Evolutionary conservation across 2,888 invertebrate species (phyloP), one percentile per base, ranked within the genome.

Genomic region (Arrhopalites spinosus): DNA sequence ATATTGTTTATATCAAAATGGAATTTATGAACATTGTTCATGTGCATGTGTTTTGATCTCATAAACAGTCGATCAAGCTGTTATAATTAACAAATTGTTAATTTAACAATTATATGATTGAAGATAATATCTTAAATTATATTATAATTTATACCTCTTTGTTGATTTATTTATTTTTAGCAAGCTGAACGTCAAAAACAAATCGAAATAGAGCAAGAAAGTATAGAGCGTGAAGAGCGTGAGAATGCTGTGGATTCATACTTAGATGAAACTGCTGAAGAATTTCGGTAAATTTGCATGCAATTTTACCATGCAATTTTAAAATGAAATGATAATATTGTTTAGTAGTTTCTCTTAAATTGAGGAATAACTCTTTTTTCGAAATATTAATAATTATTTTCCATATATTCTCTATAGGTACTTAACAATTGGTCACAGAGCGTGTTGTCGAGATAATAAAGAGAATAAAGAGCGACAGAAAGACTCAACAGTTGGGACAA

Each of bases 171-270:
- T 59, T 2, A 27, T 59, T 59, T 27, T 7, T 27, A 59, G 59
- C 59, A 59, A 59, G 27, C 25, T 7, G 59, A 59, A 11, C 25
- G 25, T 25, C 59, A 59, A 25, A 23, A 59, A 27, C 7, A 25
- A 11, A 15, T 27, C 17, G 70, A 68, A 45, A 1, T 73, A 67
- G 47, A 80, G 66, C 61, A 76, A 59, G 73, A 73, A 15, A 77
- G 78, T 27, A 78, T 78, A 47, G 80, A 80, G 68, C 73, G 73
- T 13, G 74, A 77, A 23, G 56, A 76, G 5, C 66, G 72, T 25
- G 76, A 74, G 59, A 74, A 71, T 13, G 25, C n/a, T 36, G n/a
- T 66, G 7, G 36, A 36, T 20, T 25, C 45, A 43, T 5, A 20
- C 5, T 17, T 68, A 1, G 36, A 76, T 77, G 30, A 71, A 78